Evolutionary conservation across 2,888 invertebrate species (phyloP), one percentile per base, ranked within the genome.

Genomic region (Metalampra italica): DNA sequence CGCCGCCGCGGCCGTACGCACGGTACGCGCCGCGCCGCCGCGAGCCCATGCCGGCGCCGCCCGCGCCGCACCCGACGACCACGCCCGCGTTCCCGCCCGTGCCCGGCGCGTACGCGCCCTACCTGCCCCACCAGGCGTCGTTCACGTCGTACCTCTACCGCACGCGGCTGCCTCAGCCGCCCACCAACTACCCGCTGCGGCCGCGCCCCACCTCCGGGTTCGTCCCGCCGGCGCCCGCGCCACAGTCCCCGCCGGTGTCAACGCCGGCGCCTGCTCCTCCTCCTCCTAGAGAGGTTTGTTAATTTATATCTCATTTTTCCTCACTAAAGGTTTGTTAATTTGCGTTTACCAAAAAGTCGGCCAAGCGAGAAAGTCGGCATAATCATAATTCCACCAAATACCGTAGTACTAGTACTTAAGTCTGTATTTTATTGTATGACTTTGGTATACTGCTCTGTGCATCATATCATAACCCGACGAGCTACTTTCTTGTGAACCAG

Each of bases 1-100:
- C 93, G 41, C 91, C 92, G 62, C 93, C 93, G 61, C 92, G 93
- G 61, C 91, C 92, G 32, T 90, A 90, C 69, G 88, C 88, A 60
- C 91, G 91, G 67, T 91, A 90, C 67, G 75, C 82, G 50, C 80
- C 79, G 51, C 75, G 85, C 34, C 75, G 82, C 46, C 78, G 83
- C 47, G 86, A 82, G 55, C 60, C 71, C 51, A 75, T 81, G 66
- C 78, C 82, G 1, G 75, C 80, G 29, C 78, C 81, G 0, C 80
- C 75, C 5, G 74, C 75, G 45, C 73, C 76, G 29, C 42, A 32
- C 41, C 36, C 42, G 1, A 9, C 41, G 12, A 8, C 66, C 13
- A 67, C 77, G 9, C 80, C 86, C 9, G 59, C 65, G 0, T 83
- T 78, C 65, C 70, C 82, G 1, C 61, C 79, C 0, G 83, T 83